Base-by-base conservation (phyloP, 2,113 vertebrate genomes). In the Dolichallabes microphthalmus region DNA sequence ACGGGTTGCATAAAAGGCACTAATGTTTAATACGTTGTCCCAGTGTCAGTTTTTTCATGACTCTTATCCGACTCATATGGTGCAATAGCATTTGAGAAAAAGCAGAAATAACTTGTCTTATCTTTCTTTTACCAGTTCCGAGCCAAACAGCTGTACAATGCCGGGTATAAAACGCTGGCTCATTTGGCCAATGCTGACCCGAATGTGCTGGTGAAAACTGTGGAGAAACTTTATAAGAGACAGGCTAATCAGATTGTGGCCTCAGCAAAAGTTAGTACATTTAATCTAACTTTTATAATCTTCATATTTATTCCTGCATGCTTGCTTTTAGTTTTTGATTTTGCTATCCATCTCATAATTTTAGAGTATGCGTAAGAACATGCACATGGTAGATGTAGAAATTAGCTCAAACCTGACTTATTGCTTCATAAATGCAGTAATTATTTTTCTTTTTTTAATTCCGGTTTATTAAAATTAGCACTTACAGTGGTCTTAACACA, bases 181-280 rank as follows among this genome's bases (percentile, higher is more conserved):
- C 96, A 98, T 89, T 93, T 99, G 88, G 97, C 97, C 20, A 98
- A 96, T 82, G 96, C 96, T 1, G 89, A 96, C 89, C 95, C 96
- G 11, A 92, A 93, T 0, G 87, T 92, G 20, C 92, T 99, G 69
- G 91, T 95, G 86, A 94, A 79, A 87, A 90, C 81, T 0, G 91
- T 98, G 27, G 94, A 95, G 80, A 96, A 96, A 91, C 92, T 99
- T 52, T 96, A 93, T 87, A 94, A 85, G 87, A 94, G 91, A 64
- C 98, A 98, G 68, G 97, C 97, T 89, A 92, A 90, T 60, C 95
- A 96, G 89, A 98, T 99, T 0, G 86, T 98, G 90, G 96, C 96
- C 5, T 98, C 98, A 12, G 97, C 98, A 30, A 97, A 97, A 90
- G 98, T 97, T 86, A 95, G 92, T 76, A 63, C 7, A 53, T 19